Conservation (phyloP, 30 jellyfish, hydroid and myxozoan genomes). For the Mastigias papua region DNA sequence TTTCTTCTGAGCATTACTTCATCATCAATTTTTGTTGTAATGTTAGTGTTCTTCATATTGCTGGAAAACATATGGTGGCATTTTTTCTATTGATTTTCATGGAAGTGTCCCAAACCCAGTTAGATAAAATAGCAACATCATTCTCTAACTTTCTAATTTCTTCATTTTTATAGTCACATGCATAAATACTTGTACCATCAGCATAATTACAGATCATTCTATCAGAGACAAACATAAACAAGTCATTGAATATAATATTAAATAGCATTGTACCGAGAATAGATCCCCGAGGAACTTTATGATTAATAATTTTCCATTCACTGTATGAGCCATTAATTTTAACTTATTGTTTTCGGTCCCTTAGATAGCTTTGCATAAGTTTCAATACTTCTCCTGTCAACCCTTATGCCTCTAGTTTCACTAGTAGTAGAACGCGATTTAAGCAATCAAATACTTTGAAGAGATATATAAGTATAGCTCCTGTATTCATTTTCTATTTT, state of each 20-base stretch:
- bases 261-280: background rate
- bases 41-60: background rate
- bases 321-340: background rate
- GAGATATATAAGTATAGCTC: background rate
- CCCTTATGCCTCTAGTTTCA: background rate
- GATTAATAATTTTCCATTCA: background rate
- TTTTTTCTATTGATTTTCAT: background rate
- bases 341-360: background rate
- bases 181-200: background rate
- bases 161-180: background rate
- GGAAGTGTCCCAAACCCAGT: background rate
- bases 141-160: background rate
- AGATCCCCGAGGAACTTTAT: background rate
- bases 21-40: background rate
- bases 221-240: background rate
- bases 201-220: background rate
- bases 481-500: background rate
- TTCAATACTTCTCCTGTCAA: background rate
- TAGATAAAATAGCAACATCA: background rate
- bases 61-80: background rate
- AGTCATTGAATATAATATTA: background rate
- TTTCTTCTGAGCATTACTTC: background rate
- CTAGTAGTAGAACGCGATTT: background rate
- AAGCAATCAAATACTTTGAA: background rate
- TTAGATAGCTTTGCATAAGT: background rate